Conservation (phyloP, 2,888 invertebrate genomes). For the Spisula solida region DNA sequence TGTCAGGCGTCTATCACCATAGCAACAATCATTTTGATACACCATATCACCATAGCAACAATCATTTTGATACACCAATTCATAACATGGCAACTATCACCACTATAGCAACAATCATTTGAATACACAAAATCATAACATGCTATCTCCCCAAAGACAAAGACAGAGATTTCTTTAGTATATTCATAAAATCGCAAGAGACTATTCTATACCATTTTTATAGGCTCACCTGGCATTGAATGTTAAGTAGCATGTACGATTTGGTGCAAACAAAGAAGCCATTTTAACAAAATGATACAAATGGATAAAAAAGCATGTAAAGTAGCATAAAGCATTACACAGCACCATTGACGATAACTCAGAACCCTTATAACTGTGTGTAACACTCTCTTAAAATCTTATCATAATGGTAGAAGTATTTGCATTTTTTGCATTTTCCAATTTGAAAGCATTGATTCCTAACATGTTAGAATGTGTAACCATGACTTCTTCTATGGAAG, state of each 20-base stretch:
- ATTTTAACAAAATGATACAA: not conserved
- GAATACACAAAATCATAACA: not conserved
- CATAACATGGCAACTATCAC: not conserved
- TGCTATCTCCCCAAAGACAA: not conserved
- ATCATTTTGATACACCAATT: not conserved
- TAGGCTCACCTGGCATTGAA: not conserved
- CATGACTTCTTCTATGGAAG: too few relatives aligned
- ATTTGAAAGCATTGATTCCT: too few relatives aligned
- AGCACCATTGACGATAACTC: not conserved
- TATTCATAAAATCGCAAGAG: not conserved
- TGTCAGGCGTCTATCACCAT: not conserved
- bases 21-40: not conserved
- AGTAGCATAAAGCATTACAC: not conserved
- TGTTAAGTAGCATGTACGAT: not conserved
- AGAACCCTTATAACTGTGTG: too few relatives aligned
- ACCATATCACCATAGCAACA: not conserved
- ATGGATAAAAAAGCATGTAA: not conserved
- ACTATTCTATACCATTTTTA: not conserved
- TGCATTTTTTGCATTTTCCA: too few relatives aligned
- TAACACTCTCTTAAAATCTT: too few relatives aligned
- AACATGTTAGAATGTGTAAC: too few relatives aligned
- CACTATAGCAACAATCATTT: not conserved
- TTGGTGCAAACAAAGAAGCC: constrained; percentile 7
- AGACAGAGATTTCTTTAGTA: not conserved
- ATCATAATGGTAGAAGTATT: too few relatives aligned